Conservation (phyloP, 2,797 vertebrate genomes). For the Mus caroli region DNA sequence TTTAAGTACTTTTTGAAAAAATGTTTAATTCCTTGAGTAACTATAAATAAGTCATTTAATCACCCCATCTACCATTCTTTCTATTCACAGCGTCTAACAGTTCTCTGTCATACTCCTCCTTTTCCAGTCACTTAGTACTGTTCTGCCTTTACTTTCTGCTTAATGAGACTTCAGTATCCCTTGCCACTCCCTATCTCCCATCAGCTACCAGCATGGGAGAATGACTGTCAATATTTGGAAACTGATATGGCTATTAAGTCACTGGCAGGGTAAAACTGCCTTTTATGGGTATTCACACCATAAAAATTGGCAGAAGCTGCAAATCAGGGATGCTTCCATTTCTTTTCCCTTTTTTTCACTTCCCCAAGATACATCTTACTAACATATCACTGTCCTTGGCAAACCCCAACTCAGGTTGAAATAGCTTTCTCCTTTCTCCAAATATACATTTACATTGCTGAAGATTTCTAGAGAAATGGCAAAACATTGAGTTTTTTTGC, state of each 20-base stretch:
- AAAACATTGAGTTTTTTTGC: slow-evolving; percentile 18
- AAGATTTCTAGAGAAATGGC: slow-evolving; percentile 20
- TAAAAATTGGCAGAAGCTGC: slow-evolving; percentile 15
- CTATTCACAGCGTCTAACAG: background rate
- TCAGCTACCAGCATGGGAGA: background rate
- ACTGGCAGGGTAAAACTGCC: background rate
- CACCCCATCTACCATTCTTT: background rate
- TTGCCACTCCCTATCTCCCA: background rate
- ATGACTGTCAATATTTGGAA: background rate
- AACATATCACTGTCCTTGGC: background rate
- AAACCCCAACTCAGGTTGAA: background rate
- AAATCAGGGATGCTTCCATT: background rate
- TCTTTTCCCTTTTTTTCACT: background rate
- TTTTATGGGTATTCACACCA: background rate
- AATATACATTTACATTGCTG: background rate
- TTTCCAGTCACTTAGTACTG: background rate
- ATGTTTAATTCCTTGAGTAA: background rate
- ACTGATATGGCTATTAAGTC: background rate
- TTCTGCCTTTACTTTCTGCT: background rate
- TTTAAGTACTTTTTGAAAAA: slow-evolving; percentile 29
- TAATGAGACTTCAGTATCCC: background rate
- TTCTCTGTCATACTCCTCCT: background rate
- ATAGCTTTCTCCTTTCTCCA: background rate
- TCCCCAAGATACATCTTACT: background rate
- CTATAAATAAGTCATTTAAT: background rate